Evolutionary conservation across 2,888 invertebrate genomes (phyloP).

Genomic region (Unio pictorum): DNA sequence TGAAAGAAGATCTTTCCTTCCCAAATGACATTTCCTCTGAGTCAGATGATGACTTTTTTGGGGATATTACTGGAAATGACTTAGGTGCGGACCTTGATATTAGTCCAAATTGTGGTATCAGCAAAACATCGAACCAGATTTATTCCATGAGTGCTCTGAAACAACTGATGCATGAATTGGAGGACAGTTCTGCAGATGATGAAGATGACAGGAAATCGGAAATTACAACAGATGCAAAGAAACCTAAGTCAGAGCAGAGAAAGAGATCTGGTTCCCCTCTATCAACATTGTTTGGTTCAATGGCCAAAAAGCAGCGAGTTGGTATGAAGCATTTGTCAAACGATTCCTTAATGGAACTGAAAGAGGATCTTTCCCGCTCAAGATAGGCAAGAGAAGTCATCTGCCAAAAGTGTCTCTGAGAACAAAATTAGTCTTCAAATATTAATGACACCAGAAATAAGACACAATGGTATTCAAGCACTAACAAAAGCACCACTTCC

Average conservation of each 20-base stretch:
- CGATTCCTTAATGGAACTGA: too few relatives aligned
- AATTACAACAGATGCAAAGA: too few relatives aligned
- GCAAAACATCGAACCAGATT: constrained; percentile 25
- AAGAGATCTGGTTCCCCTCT: too few relatives aligned
- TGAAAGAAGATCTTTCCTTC: constrained; percentile 24
- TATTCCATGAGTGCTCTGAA: constrained; percentile 24
- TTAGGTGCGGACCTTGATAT: constrained; percentile 1
- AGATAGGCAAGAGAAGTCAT: constrained; percentile 1
- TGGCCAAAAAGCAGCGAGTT: too few relatives aligned
- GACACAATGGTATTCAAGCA: constrained; percentile 1
- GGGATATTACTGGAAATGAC: constrained; percentile 8
- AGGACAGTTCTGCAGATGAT: constrained; percentile 20
- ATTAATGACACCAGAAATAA: background rate
- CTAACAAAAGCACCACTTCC: constrained; percentile 5
- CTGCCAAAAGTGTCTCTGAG: constrained; percentile 5
- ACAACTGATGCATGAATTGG: constrained; percentile 27
- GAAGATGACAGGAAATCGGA: too few relatives aligned
- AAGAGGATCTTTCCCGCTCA: too few relatives aligned
- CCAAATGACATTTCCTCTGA: constrained; percentile 20
- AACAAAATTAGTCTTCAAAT: background rate
- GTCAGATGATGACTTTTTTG: constrained; percentile 5
- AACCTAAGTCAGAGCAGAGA: too few relatives aligned
- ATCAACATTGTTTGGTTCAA: too few relatives aligned
- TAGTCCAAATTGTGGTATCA: constrained; percentile 16
- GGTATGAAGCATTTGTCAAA: too few relatives aligned